Percentiles rank a stretch among this genome's conserved stretches.
Conservation (phyloP, 2,888 invertebrate genomes). For the Plebejus melissa region DNA sequence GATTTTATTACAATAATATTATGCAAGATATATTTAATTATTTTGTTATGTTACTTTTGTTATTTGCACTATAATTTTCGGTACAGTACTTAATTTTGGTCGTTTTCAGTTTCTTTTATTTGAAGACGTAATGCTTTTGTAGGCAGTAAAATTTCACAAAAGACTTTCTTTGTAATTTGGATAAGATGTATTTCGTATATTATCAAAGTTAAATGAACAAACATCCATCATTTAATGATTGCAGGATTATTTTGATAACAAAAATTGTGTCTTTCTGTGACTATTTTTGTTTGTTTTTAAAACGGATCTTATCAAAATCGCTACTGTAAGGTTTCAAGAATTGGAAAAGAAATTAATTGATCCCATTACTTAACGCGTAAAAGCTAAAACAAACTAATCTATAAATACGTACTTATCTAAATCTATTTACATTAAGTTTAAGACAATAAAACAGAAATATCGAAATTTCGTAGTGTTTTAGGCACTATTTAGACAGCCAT, state of each 20-base stretch:
- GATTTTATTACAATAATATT: neutral
- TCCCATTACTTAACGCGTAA: conserved; percentile 66
- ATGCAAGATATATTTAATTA: neutral
- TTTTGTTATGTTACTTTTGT: conserved; percentile 7
- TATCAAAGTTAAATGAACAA: neutral
- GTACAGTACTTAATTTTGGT: conserved; percentile 8
- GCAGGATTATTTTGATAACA: neutral
- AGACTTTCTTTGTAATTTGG: neutral
- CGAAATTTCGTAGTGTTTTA: conserved; percentile 78
- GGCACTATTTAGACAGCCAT: conserved; percentile 80
- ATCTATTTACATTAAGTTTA: conserved; percentile 50
- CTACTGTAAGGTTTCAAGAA: conserved; percentile 36
- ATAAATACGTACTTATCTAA: conserved; percentile 21
- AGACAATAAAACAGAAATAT: conserved; percentile 74
- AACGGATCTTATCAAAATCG: conserved; percentile 15
- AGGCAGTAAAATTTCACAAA: neutral
- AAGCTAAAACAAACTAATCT: conserved; percentile 45
- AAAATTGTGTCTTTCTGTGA: neutral
- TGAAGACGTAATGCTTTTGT: neutral
- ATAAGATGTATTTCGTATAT: neutral
- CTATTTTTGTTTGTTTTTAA: conserved; percentile 13
- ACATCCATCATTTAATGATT: neutral
- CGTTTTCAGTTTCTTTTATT: neutral
- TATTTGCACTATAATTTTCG: conserved; percentile 1
- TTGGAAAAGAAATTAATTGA: conserved; percentile 60